Evolutionary conservation across 2,888 invertebrate genomes (phyloP).

Genomic region (Orgyia antiqua): DNA sequence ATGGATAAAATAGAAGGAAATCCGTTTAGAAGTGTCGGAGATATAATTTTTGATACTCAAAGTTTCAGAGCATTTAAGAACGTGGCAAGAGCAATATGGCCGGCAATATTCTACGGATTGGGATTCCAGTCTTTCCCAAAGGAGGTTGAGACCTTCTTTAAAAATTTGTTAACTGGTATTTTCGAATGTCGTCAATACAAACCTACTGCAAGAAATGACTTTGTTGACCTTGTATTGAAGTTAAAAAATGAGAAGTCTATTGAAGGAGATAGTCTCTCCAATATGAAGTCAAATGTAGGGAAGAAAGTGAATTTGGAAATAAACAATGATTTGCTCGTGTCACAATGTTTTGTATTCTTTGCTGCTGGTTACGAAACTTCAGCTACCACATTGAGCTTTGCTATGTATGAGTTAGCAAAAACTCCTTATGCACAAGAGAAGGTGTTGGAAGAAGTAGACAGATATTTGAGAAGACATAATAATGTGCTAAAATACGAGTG

Average conservation of each 20-base stretch:
- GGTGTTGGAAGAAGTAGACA: conserved; percentile 38
- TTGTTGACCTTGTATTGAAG: conserved; percentile 43
- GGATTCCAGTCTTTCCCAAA: conserved; percentile 33
- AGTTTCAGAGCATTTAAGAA: conserved; percentile 30
- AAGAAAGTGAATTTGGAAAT: conserved; percentile 13
- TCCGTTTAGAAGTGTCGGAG: conserved; percentile 34
- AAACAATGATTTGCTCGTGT: conserved; percentile 55
- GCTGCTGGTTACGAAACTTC: conserved; percentile 52
- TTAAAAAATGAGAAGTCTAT: conserved; percentile 35
- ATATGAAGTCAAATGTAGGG: conserved; percentile 26
- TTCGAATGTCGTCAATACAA: conserved; percentile 35
- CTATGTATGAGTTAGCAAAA: conserved; percentile 45
- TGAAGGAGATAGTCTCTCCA: conserved; percentile 38
- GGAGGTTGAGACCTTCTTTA: conserved; percentile 35
- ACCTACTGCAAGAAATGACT: conserved; percentile 41
- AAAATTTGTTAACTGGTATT: conserved; percentile 28
- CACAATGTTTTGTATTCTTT: conserved; percentile 74
- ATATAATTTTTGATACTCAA: conserved; percentile 33
- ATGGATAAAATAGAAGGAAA: conserved; percentile 34
- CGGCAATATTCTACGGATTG: conserved; percentile 41
- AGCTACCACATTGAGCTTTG: conserved; percentile 32
- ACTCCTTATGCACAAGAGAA: conserved; percentile 30
- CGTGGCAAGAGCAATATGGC: conserved; percentile 40
- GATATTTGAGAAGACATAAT: conserved; percentile 11
- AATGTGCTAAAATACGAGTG: conserved; percentile 1